phyloP scores from a whole-genome alignment of 2,113 vertebrate genomes.

The Bubo bubo region DNA sequence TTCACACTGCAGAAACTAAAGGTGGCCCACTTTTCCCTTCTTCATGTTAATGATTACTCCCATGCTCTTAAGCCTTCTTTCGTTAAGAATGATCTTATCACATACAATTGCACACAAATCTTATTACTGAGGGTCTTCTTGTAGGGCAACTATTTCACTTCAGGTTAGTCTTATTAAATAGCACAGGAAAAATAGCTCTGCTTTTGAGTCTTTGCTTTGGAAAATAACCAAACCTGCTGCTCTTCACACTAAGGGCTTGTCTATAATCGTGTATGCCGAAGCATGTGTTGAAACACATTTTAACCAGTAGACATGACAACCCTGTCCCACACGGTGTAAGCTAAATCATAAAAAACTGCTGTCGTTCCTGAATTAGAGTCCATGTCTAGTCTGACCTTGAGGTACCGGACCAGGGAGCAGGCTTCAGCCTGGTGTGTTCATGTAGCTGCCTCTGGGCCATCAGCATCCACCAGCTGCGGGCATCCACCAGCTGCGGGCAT shows the following conservation, averaged over 20 bases:
- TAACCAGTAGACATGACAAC: background rate
- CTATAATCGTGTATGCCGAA: background rate
- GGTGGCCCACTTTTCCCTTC: background rate
- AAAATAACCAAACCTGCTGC: background rate
- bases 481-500: fast-evolving
- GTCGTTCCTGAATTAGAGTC: background rate
- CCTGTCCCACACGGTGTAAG: background rate
- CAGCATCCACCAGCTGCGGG: background rate
- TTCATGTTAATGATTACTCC: background rate
- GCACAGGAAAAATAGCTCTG: background rate
- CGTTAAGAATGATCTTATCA: background rate
- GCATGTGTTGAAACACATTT: background rate
- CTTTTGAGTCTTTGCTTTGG: background rate
- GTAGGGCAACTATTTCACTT: background rate
- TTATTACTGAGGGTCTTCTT: background rate
- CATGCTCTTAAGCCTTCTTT: background rate
- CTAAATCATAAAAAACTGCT: background rate
- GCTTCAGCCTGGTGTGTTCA: background rate
- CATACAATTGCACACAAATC: background rate
- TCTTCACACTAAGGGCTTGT: background rate
- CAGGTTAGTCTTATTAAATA: background rate
- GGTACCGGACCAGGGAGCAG: background rate
- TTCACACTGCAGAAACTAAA: background rate
- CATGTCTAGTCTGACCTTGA: background rate
- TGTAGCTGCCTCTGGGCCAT: background rate